Evolutionary conservation across 2,888 invertebrate genomes (phyloP).

Genomic region (Orchestes rusci): DNA sequence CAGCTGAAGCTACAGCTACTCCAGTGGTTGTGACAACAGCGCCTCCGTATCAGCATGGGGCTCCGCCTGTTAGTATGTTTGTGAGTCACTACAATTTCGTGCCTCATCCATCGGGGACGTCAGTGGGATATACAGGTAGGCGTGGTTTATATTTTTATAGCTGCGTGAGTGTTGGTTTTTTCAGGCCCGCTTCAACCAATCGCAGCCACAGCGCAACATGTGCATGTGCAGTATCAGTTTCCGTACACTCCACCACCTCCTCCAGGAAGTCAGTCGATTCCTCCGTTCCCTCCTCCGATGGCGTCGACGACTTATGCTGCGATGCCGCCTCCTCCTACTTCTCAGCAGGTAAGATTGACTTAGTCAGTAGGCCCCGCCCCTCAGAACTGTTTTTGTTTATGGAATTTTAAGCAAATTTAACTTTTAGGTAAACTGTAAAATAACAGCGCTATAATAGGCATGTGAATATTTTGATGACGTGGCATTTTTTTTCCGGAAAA

Average conservation of each 20-base stretch:
- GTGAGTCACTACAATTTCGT: constrained; percentile 64
- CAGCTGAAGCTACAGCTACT: constrained; percentile 35
- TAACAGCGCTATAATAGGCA: too few relatives aligned
- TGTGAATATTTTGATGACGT: too few relatives aligned
- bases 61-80: constrained; percentile 53
- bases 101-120: constrained; percentile 39
- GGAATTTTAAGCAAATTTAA: too few relatives aligned
- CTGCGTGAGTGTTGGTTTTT: background rate
- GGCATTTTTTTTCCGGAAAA: too few relatives aligned
- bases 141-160: background rate
- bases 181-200: constrained; percentile 48
- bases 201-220: constrained; percentile 25
- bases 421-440: too few relatives aligned
- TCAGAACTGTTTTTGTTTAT: too few relatives aligned
- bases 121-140: constrained; percentile 19
- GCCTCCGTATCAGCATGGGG: constrained; percentile 38
- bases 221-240: constrained; percentile 47
- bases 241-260: constrained; percentile 41
- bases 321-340: constrained; percentile 15
- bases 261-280: constrained; percentile 11
- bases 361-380: too few relatives aligned
- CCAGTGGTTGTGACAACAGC: constrained; percentile 37
- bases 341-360: constrained; percentile 12
- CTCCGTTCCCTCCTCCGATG: constrained; percentile 22
- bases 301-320: constrained; percentile 15